Evolutionary conservation across 1,140 invertebrate species (phyloP), one percentile per base, ranked within the genome.

Genomic region (Ptiloglossa arizonensis): DNA sequence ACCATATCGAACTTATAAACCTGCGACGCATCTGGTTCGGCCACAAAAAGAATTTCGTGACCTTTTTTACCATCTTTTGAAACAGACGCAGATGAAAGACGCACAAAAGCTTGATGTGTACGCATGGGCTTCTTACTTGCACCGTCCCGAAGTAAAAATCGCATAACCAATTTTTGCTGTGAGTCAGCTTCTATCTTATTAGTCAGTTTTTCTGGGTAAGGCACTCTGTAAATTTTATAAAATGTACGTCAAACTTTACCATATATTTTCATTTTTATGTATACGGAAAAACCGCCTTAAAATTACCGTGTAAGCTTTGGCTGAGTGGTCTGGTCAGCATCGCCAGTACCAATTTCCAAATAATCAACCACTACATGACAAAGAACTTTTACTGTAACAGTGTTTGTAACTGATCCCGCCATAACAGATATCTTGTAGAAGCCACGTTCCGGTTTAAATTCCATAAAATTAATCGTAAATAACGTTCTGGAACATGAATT

Each of bases 1-100:
- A 97, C 97, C 94, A 98, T 94, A 89, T 99, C 97, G 83, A 99
- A 96, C 93, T 97, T 98, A 88, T 99, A 98, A n/a, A 95, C 93
- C 83, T 96, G 95, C 79, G 93, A 93, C 60, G 94, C 93, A 89
- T 98, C 98, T n/a, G 96, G 94, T 90, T 99, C 98, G 19, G 98
- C 97, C 35, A 99, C 96, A 90, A 98, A 99, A 84, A 98, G 96
- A 41, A 98, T 96, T 93, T 99, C 98, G 80, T 96, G 94, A 24
- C 95, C 94, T 0, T 93, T 94, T 62, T 95, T 93, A 22, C 93
- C 89, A 86, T 96, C 93, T 2, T 92, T 93, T 0, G 59, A 69
- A 15, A 66, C 48, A 1, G 86, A 82, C 1, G 78, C 62, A 1
- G 90, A 92, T 35, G 93, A 94, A 27, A 99, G 94, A 27, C 96